Conservation (phyloP, 2,888 invertebrate species). For the Drosophila koepferae region DNA sequence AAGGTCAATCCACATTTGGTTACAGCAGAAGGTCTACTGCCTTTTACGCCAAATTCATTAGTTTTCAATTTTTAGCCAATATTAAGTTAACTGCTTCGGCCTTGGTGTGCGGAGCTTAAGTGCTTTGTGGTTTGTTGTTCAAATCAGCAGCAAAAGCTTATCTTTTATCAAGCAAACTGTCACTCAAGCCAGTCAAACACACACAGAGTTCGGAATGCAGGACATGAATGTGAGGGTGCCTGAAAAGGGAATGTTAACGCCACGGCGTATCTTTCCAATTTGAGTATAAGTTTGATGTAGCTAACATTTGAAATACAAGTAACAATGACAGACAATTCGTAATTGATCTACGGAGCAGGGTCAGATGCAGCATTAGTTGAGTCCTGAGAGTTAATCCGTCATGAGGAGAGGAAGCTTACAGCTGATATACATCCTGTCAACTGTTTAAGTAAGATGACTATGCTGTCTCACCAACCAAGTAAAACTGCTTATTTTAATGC, state of each 20-base stretch:
- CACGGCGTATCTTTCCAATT: conserved; percentile 48
- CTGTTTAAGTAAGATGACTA: conserved; percentile 20
- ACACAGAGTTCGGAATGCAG: neutral
- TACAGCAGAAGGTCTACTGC: neutral
- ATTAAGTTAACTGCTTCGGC: conserved; percentile 59
- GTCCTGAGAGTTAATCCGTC: neutral
- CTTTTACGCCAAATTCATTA: conserved; percentile 42
- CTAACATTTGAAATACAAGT: conserved; percentile 58
- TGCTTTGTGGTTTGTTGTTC: conserved; percentile 48
- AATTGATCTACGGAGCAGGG: conserved; percentile 66
- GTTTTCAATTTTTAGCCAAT: conserved; percentile 71
- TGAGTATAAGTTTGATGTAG: conserved; percentile 49
- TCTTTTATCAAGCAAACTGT: conserved; percentile 62
- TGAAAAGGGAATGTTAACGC: too few species aligned
- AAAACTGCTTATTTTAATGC: conserved; percentile 73
- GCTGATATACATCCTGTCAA: conserved; percentile 58
- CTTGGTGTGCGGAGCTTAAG: conserved; percentile 32
- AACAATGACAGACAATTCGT: conserved; percentile 76
- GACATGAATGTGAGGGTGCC: neutral
- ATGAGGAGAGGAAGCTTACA: conserved; percentile 35
- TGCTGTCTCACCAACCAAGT: conserved; percentile 31
- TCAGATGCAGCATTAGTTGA: neutral
- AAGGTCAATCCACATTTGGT: conserved; percentile 36
- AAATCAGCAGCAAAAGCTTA: conserved; percentile 56
- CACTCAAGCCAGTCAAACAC: conserved; percentile 23